Evolutionary conservation across 2,797 vertebrate genomes (phyloP).

Genomic region (Myotis planiceps): DNA sequence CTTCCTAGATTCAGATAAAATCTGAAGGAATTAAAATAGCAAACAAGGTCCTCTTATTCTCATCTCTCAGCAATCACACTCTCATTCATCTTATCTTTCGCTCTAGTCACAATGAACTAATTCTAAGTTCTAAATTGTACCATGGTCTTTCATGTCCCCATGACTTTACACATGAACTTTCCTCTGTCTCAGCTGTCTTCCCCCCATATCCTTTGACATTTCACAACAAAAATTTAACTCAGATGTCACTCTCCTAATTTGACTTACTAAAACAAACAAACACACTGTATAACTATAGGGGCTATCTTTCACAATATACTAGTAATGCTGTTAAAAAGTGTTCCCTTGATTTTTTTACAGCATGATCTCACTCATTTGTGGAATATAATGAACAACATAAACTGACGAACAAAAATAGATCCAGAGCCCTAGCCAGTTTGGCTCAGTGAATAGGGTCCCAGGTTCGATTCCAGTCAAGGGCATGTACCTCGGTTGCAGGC

Average conservation of each 20-base stretch:
- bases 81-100: background rate
- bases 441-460: background rate
- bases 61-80: background rate
- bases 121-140: background rate
- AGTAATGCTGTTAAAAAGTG: background rate
- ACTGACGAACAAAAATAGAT: no score
- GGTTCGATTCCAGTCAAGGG: background rate
- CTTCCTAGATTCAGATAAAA: conserved; percentile 41
- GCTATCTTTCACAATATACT: background rate
- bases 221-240: conserved; percentile 48
- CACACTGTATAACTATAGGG: background rate
- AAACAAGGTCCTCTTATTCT: conserved; percentile 29
- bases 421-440: background rate
- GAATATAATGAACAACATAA: no score
- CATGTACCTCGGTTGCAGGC: no score
- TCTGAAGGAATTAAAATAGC: background rate
- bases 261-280: background rate
- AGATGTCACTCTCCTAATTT: conserved; percentile 4
- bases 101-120: background rate
- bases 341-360: background rate
- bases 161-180: background rate
- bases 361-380: no score
- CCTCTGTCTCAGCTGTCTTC: background rate
- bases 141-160: background rate
- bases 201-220: background rate